A percentile compares a stretch with the other conserved stretches of the same genome.
Conservation (phyloP, 2,113 vertebrate species). For the Bucco capensis region DNA sequence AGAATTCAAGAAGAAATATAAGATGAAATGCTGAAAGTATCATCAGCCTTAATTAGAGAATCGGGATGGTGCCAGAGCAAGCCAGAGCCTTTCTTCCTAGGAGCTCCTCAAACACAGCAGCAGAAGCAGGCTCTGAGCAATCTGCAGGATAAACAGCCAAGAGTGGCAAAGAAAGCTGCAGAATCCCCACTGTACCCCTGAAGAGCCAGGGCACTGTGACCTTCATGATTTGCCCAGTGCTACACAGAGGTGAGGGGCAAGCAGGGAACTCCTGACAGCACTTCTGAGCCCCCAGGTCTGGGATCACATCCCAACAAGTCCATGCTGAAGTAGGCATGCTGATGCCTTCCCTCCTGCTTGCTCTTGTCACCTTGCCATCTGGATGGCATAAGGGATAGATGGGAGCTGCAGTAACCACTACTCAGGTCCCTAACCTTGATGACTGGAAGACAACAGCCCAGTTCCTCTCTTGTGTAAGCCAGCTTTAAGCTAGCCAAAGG, state of each 20-base stretch:
- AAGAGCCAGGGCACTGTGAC: background rate
- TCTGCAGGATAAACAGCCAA: background rate
- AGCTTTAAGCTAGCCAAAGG: background rate
- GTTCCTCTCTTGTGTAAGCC: background rate
- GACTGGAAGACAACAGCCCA: background rate
- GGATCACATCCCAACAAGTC: background rate
- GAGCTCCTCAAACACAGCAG: background rate
- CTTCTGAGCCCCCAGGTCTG: background rate
- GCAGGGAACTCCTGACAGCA: background rate
- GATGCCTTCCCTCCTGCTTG: background rate
- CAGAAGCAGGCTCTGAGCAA: background rate
- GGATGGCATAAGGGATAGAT: background rate
- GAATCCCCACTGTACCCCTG: background rate
- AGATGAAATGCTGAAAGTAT: background rate
- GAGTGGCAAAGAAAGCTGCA: background rate
- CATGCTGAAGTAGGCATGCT: background rate
- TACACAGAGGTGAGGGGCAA: background rate
- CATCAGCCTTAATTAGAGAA: background rate
- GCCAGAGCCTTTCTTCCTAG: background rate
- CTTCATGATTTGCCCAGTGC: background rate
- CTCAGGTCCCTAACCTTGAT: background rate
- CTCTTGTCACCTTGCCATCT: background rate
- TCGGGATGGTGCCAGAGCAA: background rate
- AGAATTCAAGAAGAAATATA: background rate
- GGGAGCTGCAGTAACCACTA: background rate